phyloP scores from a whole-genome alignment of 2,797 vertebrate species.

The Phalanger gymnotis region DNA sequence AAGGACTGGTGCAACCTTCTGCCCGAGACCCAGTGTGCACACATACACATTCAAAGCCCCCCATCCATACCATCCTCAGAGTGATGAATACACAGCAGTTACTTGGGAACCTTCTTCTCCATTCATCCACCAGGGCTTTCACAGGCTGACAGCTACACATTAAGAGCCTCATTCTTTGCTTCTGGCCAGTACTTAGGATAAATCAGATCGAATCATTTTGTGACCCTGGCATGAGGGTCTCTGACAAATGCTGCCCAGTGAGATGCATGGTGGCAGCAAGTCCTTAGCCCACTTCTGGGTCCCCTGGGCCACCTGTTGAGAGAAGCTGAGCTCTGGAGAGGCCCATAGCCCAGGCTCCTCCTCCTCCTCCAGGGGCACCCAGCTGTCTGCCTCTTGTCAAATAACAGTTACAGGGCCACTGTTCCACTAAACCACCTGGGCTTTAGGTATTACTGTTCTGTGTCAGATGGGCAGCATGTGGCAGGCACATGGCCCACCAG shows the following conservation, averaged over 20 bases:
- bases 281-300: too few relatives aligned
- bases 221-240: not conserved
- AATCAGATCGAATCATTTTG: not conserved
- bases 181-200: not conserved
- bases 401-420: not conserved
- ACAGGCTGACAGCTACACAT: not conserved
- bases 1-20: not conserved
- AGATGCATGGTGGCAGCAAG: rapidly evolving
- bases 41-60: not conserved
- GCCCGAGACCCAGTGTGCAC: not conserved
- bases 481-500: not conserved
- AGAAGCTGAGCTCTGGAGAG: too few relatives aligned
- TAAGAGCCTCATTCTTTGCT: not conserved
- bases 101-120: not conserved
- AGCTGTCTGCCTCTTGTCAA: not conserved
- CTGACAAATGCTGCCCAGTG: not conserved
- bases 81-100: not conserved
- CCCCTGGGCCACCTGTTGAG: too few relatives aligned
- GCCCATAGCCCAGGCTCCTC: not conserved
- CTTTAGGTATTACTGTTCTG: not conserved
- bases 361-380: not conserved
- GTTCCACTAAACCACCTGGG: not conserved
- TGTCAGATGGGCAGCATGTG: not conserved
- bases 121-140: not conserved
- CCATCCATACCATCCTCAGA: rapidly evolving